Conservation (phyloP, 2,888 invertebrate species). For the Mechanitis mazaeus region DNA sequence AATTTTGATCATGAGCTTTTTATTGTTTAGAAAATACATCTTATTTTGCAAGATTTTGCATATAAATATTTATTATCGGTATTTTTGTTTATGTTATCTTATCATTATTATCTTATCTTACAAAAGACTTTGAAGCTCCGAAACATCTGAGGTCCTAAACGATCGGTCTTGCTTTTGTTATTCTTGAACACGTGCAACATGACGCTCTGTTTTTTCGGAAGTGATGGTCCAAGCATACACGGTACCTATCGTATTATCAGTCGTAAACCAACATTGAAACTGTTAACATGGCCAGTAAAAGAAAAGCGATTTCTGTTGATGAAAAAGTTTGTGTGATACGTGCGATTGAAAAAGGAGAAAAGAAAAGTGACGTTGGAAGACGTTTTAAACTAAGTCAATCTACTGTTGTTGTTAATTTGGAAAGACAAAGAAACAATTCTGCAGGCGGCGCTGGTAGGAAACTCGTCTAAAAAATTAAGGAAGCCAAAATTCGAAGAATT, state of each 20-base stretch:
- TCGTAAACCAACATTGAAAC: conserved; percentile 21
- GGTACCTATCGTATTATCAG: background rate
- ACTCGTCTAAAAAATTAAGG: conserved; percentile 30
- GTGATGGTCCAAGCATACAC: too few relatives aligned
- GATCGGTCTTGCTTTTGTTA: too few relatives aligned
- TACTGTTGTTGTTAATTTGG: conserved; percentile 36
- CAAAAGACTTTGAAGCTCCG: too few relatives aligned
- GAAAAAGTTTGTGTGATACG: conserved; percentile 28
- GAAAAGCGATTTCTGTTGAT: conserved; percentile 25
- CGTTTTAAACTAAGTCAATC: conserved; percentile 33
- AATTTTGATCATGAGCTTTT: too few relatives aligned
- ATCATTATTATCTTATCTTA: too few relatives aligned
- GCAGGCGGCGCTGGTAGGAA: conserved; percentile 32
- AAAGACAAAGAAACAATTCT: conserved; percentile 36
- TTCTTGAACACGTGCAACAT: too few relatives aligned
- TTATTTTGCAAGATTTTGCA: too few relatives aligned
- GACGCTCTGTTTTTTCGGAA: too few relatives aligned
- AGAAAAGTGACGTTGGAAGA: conserved; percentile 27
- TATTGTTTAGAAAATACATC: too few relatives aligned
- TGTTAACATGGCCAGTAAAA: conserved; percentile 24
- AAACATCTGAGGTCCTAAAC: too few relatives aligned
- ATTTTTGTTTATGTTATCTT: too few relatives aligned
- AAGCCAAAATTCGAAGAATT: conserved; percentile 34
- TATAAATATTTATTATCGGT: too few relatives aligned
- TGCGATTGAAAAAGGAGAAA: conserved; percentile 27